Conservation (phyloP, 1,140 invertebrate species). For the Melitaea cinxia region DNA sequence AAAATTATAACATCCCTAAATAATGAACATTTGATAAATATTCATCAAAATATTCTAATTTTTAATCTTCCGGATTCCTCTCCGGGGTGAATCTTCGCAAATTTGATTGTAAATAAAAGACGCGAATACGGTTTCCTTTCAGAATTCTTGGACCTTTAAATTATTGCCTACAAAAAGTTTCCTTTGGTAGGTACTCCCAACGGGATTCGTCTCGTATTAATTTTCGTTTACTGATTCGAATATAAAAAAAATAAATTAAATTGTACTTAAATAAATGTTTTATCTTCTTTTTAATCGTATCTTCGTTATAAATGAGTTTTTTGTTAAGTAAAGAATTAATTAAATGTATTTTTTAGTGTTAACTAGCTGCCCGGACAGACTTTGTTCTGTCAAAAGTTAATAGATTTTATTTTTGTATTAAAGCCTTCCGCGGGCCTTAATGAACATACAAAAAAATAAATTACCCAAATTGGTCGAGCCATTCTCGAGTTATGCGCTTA, state of each 20-base stretch:
- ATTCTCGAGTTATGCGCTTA: no score
- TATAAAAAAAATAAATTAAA: neutral
- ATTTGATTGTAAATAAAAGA: constrained; percentile 1
- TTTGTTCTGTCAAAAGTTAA: no score
- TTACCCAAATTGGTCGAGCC: no score
- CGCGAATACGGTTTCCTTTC: constrained; percentile 3
- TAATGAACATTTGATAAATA: neutral
- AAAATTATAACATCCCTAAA: neutral
- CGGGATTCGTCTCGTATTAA: neutral
- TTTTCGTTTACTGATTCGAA: neutral
- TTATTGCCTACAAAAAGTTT: neutral
- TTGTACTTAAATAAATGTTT: neutral
- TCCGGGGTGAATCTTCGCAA: neutral
- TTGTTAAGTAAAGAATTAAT: no score
- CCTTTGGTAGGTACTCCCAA: neutral
- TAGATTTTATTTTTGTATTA: no score
- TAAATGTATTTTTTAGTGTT: no score
- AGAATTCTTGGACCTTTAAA: constrained; percentile 3
- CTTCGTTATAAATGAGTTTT: no score
- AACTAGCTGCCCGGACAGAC: no score
- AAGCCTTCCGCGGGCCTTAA: no score
- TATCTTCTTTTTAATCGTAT: no score
- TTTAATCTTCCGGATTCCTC: neutral
- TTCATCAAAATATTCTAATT: neutral
- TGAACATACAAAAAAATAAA: no score